These are phyloP conservation scores for Cinclus mexicanus DNA, from an alignment of 2,113 vertebrate genomes.

Conservation along the genomic window DNA sequence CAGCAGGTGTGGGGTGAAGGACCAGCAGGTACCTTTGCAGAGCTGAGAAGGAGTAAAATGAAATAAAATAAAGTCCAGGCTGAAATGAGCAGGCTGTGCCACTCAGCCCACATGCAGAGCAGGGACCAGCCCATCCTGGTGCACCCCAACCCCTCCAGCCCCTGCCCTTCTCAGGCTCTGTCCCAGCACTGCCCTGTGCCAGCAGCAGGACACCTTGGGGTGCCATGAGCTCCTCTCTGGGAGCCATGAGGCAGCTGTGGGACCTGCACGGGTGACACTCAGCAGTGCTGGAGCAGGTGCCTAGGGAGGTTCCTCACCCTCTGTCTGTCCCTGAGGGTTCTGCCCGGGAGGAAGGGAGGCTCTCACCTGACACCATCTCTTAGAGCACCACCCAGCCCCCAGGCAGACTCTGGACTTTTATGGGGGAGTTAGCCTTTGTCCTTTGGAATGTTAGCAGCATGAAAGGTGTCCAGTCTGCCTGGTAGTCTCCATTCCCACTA, in stretches of 20 bases:
- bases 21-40: not conserved
- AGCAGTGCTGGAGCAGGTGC: not conserved
- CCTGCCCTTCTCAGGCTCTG: not conserved
- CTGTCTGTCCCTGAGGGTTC: not conserved
- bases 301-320: not conserved
- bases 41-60: not conserved
- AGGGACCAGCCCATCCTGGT: not conserved
- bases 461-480: not conserved
- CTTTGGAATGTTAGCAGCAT: too few relatives aligned
- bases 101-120: not conserved
- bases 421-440: too few relatives aligned
- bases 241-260: not conserved
- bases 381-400: not conserved
- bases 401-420: not conserved
- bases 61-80: not conserved
- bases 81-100: not conserved
- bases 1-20: not conserved
- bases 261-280: not conserved
- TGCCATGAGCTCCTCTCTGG: not conserved
- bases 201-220: not conserved
- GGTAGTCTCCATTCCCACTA: not conserved
- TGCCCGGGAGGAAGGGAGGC: not conserved
- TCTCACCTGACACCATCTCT: not conserved
- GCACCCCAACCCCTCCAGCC: not conserved
- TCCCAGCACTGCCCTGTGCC: not conserved